Percentiles rank a stretch among this genome's conserved stretches.
Evolutionary conservation across 2,113 vertebrate genomes (phyloP).

Genomic region (Atlantisia rogersi): DNA sequence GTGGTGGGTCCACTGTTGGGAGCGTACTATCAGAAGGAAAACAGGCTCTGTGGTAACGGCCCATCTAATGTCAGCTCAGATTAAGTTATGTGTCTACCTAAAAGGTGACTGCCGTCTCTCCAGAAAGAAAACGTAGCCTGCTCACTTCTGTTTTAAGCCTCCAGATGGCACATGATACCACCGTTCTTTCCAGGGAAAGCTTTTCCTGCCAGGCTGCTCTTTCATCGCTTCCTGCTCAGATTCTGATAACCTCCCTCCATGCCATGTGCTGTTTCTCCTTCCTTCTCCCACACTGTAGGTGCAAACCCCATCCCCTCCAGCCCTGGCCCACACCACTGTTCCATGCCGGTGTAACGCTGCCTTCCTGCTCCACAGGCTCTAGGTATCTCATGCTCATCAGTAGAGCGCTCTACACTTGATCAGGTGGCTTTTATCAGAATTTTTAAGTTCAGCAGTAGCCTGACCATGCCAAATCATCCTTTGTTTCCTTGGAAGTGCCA

Average conservation of each 20-base stretch:
- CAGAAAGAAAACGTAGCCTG: neutral
- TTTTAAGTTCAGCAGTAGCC: neutral
- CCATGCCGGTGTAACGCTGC: accelerated
- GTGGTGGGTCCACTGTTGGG: neutral
- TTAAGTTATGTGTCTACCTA: neutral
- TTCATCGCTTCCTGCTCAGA: neutral
- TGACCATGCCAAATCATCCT: neutral
- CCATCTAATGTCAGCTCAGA: neutral
- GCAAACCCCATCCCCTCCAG: neutral
- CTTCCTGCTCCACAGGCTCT: neutral
- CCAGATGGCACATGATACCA: constrained; percentile 52
- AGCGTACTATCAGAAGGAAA: neutral
- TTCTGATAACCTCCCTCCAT: neutral
- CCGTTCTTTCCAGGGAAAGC: neutral
- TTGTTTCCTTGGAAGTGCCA: neutral
- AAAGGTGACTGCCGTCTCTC: neutral
- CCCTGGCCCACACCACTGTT: neutral
- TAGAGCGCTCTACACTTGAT: neutral
- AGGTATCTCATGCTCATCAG: neutral
- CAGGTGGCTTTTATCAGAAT: neutral
- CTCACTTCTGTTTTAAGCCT: constrained; percentile 10
- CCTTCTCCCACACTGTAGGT: neutral
- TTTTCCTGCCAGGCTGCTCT: neutral
- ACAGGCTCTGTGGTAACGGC: neutral
- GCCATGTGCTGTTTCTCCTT: neutral